Evolutionary conservation across 2,888 invertebrate genomes (phyloP), one percentile per base, ranked within the genome.

Genomic region (Liodrosophila aerea): DNA sequence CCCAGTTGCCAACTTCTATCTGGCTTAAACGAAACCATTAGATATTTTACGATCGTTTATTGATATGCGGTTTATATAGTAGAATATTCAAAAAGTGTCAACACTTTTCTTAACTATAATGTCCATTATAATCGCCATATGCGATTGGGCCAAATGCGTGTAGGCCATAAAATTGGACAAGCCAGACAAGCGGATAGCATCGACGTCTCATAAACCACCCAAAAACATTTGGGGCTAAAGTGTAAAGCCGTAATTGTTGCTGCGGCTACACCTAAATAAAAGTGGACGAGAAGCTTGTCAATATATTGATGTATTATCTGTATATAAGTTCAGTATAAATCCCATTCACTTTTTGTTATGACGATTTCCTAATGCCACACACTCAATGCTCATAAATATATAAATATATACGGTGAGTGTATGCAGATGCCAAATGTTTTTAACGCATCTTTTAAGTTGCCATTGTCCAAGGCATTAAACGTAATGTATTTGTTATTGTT

Each of bases 311-410:
- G 63, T 44, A 73, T 73, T 60, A 30, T 68, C 22, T 22, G 41
- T 8, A 33, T 37, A 43, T 73, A 73, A 69, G 80, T 67, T 68
- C 69, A 64, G 60, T 85, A 84, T 78, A 86, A 78, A 86, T 77
- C 53, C 74, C 78, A 78, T 78, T 78, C 78, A 86, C 78, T 84
- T 86, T 78, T 78, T 86, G 60, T 82, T 63, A 47, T 46, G 80
- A 63, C 68, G 63, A 72, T 65, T 80, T 72, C 69, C 61, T 60
- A 66, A 57, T 59, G 43, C 34, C 66, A 34, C 52, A 53, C 59
- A 83, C 73, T 76, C 54, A 62, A 39, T 46, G 49, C 36, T 56
- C 63, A 86, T 78, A 78, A 84, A 86, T 61, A 78, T 50, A 49
- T 31, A 30, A 57, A 49, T 12, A 16, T 44, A 40, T 37, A 31